A percentile compares a stretch with the other conserved stretches of the same genome.
These are phyloP conservation scores for Tethya wilhelma DNA, from an alignment of 37 sponge, comb jelly and placozoan genomes.

Conservation along the genomic window DNA sequence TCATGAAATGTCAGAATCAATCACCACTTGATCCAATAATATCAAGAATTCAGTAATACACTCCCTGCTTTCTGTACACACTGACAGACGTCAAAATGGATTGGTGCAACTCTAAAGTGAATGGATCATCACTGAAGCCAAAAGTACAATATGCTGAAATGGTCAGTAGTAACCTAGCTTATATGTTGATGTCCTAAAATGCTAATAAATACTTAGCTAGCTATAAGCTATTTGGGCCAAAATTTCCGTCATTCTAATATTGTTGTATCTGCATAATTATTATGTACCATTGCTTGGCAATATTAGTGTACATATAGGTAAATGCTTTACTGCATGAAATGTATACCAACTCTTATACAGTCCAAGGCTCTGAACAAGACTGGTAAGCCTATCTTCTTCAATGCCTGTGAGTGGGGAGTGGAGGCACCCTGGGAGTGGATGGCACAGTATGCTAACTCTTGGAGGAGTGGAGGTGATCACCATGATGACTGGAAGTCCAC, in stretches of 20 bases:
- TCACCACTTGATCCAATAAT: not conserved
- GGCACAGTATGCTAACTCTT: slow-evolving; percentile 79
- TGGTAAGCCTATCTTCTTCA: slow-evolving; percentile 80
- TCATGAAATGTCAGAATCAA: not conserved
- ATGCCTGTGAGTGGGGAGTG: slow-evolving; percentile 88
- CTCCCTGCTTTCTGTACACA: not conserved
- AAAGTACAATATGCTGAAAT: slow-evolving; percentile 75
- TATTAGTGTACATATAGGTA: too few relatives aligned
- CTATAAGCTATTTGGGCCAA: too few relatives aligned
- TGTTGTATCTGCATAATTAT: too few relatives aligned
- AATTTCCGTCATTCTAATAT: too few relatives aligned
- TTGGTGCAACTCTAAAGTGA: slow-evolving; percentile 83
- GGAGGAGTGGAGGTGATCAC: slow-evolving; percentile 88
- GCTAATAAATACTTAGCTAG: too few relatives aligned
- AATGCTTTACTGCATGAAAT: too few relatives aligned
- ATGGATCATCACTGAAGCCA: slow-evolving; percentile 80
- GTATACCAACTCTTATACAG: too few relatives aligned
- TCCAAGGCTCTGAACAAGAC: slow-evolving; percentile 79
- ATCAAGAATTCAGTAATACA: not conserved
- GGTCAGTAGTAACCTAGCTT: slow-evolving; percentile 65
- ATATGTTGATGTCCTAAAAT: too few relatives aligned
- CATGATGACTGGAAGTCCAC: slow-evolving; percentile 84
- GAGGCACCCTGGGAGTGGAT: slow-evolving; percentile 92
- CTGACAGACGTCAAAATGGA: slow-evolving; percentile 88
- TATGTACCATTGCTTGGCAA: too few relatives aligned